phyloP scores from a whole-genome alignment of 64 coral and sea anemone species.

The Platygyra sinensis region DNA sequence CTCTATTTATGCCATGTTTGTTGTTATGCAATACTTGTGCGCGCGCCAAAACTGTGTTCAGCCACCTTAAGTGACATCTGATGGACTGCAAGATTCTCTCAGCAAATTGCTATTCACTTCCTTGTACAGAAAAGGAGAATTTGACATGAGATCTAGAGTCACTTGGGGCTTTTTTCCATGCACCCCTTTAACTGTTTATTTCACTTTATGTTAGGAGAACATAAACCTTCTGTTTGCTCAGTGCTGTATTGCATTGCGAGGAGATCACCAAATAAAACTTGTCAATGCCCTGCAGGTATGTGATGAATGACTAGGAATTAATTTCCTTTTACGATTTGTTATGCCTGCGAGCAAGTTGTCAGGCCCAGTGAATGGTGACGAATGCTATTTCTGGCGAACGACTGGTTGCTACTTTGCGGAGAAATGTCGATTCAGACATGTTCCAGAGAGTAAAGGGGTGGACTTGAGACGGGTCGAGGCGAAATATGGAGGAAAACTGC shows the following conservation, averaged over 20 bases:
- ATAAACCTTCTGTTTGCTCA: constrained; percentile 96
- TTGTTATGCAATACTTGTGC: too few relatives aligned
- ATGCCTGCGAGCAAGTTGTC: constrained; percentile 45
- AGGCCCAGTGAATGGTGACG: constrained; percentile 94
- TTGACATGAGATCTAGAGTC: too few relatives aligned
- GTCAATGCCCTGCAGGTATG: constrained; percentile 96
- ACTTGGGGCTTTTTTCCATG: too few relatives aligned
- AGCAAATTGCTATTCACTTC: too few relatives aligned
- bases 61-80: too few relatives aligned
- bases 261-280: constrained; percentile 90
- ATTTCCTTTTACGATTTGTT: neutral
- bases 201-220: constrained; percentile 72
- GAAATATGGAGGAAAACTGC: constrained; percentile 86
- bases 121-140: too few relatives aligned
- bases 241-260: constrained; percentile 92
- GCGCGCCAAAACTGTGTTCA: too few relatives aligned
- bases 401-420: constrained; percentile 92
- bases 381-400: constrained; percentile 99
- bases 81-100: too few relatives aligned
- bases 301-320: neutral
- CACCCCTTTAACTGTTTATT: too few relatives aligned
- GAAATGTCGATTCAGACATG: constrained; percentile 78
- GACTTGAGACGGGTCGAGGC: constrained; percentile 93
- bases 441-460: constrained; percentile 74
- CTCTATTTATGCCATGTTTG: too few relatives aligned